phyloP scores from a whole-genome alignment of 2,888 invertebrate species.

The Hydrotaea cyrtoneurina region DNA sequence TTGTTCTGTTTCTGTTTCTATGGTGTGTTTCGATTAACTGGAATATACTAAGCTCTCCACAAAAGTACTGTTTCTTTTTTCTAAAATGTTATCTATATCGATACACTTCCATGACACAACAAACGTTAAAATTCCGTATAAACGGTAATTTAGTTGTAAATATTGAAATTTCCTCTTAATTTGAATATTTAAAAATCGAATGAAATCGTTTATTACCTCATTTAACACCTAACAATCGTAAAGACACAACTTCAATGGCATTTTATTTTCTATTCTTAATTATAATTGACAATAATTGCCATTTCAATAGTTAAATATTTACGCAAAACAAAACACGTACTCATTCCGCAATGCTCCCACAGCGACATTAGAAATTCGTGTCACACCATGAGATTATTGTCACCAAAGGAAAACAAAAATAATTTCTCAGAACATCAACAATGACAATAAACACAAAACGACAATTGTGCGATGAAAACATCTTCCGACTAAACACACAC shows the following conservation, averaged over 20 bases:
- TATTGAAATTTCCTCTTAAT: background rate
- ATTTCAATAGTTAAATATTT: constrained; percentile 6
- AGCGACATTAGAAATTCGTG: constrained; percentile 13
- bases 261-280: background rate
- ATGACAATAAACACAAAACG: background rate
- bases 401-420: background rate
- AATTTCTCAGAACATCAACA: background rate
- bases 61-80: too few species aligned
- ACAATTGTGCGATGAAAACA: background rate
- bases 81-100: too few species aligned
- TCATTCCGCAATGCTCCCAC: background rate
- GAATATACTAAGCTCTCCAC: too few species aligned
- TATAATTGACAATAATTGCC: constrained; percentile 20
- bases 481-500: background rate
- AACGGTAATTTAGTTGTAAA: background rate
- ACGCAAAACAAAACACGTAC: constrained; percentile 18
- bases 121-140: too few species aligned
- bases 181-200: background rate
- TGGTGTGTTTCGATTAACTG: too few species aligned
- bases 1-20: too few species aligned
- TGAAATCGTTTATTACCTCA: background rate
- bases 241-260: background rate
- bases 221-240: background rate
- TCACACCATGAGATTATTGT: background rate
- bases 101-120: too few species aligned